Conservation (phyloP, 2,888 invertebrate genomes). For the Tipula lateralis region DNA sequence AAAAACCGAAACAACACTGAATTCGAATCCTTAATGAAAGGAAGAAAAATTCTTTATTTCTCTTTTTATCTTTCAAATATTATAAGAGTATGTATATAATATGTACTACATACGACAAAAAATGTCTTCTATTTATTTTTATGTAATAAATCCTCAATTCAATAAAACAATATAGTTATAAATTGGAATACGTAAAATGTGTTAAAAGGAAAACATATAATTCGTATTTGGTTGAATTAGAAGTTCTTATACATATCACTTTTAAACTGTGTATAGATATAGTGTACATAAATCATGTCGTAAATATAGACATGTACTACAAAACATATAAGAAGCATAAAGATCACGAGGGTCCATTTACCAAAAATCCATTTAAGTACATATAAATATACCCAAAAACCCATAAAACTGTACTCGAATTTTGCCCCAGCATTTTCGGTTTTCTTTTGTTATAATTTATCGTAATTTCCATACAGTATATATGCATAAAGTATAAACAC, state of each 20-base stretch:
- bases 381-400: neutral
- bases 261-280: too few species aligned
- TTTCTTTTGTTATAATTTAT: neutral
- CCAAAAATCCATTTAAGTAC: neutral
- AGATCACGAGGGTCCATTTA: neutral
- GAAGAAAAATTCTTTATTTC: neutral
- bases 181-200: neutral
- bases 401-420: neutral
- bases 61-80: neutral
- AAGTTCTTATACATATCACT: neutral
- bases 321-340: neutral
- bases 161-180: neutral
- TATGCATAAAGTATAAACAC: neutral
- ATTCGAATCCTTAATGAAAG: neutral
- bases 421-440: neutral
- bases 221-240: neutral
- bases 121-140: neutral
- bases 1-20: neutral
- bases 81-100: neutral
- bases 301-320: neutral
- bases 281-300: neutral
- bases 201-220: neutral
- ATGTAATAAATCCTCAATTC: conserved; percentile 1
- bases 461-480: neutral
- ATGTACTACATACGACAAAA: neutral